Base-by-base conservation (phyloP, 92 coral and sea anemone species). In the Epizoanthus stellaris region DNA sequence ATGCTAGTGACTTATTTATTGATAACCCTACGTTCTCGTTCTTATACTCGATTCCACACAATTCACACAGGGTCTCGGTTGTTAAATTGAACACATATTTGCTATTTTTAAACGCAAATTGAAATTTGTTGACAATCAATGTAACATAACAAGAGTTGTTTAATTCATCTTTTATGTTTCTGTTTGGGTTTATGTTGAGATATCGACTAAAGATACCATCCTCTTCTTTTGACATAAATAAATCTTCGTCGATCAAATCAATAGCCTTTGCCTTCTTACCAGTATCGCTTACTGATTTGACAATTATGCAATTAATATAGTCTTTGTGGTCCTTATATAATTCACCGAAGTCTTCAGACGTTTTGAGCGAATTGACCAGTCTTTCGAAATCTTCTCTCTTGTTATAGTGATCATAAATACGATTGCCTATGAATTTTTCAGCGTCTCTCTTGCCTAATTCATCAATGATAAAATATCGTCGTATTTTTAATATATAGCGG, bases 21-120 rank as follows among this genome's bases (percentile, higher is more conserved):
- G 75, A 82, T 69, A 82, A 42, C 3, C 86, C 77, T 43, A 82
- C 68, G 25, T 52, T 82, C 52, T 82, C 86, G 56, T 82, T 82
- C 4, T 82, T 82, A 25, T 53, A 82, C 54, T 82, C 67, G 23
- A 67, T 82, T 23, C 77, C 86, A 82, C 86, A 82, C 36, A 82
- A 25, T 5, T 82, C 67, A 69, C 86, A 68, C 0, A 82, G 67
- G 86, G 21, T 57, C 54, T 77, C 53, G 4, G 59, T 14, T 57
- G 82, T 77, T 77, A 77, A 60, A 20, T 60, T 9, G 30, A 77
- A 77, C 25, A 12, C 56, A 77, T 77, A 77, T 3, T 17, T 69
- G 19, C n/a, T 69, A 23, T 36, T 68, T 68, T 0, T 1, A 36
- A 68, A 68, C 5, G 59, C 60, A 0, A n/a, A 13, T 73, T 73